Conservation (phyloP, 2,113 vertebrate species). For the Callochromis pleurospilus region DNA sequence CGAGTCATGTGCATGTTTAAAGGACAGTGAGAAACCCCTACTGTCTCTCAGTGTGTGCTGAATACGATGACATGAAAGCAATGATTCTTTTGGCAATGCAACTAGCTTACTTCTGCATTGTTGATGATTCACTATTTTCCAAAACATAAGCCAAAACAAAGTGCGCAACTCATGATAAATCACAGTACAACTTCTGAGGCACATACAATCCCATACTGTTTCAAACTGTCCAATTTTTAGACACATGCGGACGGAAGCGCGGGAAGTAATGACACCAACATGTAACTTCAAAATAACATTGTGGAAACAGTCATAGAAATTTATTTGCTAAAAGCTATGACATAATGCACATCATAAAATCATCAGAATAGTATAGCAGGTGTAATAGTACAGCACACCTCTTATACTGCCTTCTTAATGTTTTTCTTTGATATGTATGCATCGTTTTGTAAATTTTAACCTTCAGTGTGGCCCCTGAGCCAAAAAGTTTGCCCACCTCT, state of each 20-base stretch:
- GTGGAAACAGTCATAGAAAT: neutral
- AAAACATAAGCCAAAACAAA: neutral
- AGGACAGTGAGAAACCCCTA: neutral
- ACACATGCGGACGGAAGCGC: rapidly evolving
- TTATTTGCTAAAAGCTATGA: neutral
- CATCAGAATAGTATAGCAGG: neutral
- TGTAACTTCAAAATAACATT: neutral
- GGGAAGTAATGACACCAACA: neutral
- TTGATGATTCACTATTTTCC: neutral
- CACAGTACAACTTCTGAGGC: neutral
- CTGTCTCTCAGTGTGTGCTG: neutral
- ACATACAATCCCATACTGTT: neutral
- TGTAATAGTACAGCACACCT: neutral
- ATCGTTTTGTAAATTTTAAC: rapidly evolving
- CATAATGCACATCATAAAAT: neutral
- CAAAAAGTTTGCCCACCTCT: neutral
- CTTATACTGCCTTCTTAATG: neutral
- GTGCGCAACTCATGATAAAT: neutral
- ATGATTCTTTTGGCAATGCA: neutral
- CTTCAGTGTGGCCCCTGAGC: neutral
- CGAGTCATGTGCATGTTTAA: neutral
- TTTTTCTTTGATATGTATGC: neutral
- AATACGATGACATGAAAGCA: neutral
- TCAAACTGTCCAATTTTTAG: neutral
- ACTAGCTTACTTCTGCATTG: neutral